These are phyloP conservation scores for Bufo gargarizans DNA, from an alignment of 2,113 vertebrate genomes.

Conservation along the genomic window DNA sequence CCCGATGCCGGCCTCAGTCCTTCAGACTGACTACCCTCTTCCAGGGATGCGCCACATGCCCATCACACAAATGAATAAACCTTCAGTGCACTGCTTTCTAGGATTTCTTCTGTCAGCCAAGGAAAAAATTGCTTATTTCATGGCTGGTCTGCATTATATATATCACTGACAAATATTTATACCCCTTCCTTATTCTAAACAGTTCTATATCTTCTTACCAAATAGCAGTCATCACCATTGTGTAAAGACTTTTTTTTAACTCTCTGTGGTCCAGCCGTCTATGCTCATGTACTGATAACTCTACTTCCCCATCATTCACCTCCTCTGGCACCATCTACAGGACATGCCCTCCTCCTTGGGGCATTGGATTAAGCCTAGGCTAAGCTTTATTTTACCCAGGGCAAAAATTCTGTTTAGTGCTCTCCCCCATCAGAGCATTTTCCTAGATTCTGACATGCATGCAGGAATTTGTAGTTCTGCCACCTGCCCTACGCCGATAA, in stretches of 20 bases:
- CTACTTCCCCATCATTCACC: no score
- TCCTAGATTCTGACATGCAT: no score
- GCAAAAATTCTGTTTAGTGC: no score
- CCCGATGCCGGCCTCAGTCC: constrained; percentile 22
- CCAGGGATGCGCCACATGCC: not conserved
- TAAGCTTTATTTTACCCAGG: not conserved
- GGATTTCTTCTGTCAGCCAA: constrained; percentile 9
- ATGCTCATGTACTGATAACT: no score
- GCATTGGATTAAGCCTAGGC: not conserved
- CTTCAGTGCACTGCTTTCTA: not conserved
- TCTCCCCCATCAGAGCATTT: no score
- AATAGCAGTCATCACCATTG: not conserved
- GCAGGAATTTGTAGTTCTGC: no score
- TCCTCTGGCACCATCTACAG: not conserved
- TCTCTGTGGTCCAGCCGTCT: not conserved
- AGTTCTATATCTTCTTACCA: not conserved
- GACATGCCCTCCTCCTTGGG: not conserved
- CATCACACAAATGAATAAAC: constrained; percentile 11
- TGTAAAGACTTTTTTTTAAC: not conserved
- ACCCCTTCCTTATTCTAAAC: not conserved
- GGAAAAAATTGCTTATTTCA: not conserved
- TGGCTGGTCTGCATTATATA: not conserved
- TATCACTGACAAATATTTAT: not conserved
- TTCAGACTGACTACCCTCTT: constrained; percentile 20
- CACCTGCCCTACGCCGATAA: no score